Evolutionary conservation across 2,113 vertebrate species (phyloP), one percentile per base, ranked within the genome.

Genomic region (Cinclus cinclus): DNA sequence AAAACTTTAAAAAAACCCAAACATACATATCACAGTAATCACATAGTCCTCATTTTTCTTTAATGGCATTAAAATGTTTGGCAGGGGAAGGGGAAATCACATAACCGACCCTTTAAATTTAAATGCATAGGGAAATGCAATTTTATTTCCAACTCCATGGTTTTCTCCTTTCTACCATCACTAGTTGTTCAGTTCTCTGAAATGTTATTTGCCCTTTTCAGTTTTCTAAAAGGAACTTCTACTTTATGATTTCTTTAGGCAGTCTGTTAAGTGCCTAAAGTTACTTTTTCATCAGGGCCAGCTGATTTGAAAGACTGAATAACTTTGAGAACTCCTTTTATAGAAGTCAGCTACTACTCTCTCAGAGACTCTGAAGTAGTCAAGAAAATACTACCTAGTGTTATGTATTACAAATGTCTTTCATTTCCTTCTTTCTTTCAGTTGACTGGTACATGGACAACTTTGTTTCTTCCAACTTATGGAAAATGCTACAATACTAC

Each of bases 1-100:
- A 28, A 5, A 78, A 18, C 4, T 42, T 70, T 3, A 30, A 17
- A n/a, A 18, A 53, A 55, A 13, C 14, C 24, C 65, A 79, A 75
- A 56, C 20, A 47, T 2, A 46, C 17, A 9, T 15, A 9, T 10
- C 10, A 44, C 2, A 27, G 11, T 22, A 53, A 70, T 39, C 23
- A 28, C 5, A 77, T 0, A 31, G 28, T 8, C 28, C 20, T 77
- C 6, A 19, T 67, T 77, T 63, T 58, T 52, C 59, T 20, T 50
- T 50, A 73, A 30, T 55, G 28, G 10, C 37, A 62, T 62, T 64
- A 65, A 55, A 80, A 69, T 30, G 3, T 28, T 53, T 16, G 46
- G 37, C 1, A 8, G 37, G 15, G 8, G 5, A 13, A 10, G 3
- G 1, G 7, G 4, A 30, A 53, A 75, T 41, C 25, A 37, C 5